Evolutionary conservation across 2,888 invertebrate genomes (phyloP).

Genomic region (Tuta absoluta): DNA sequence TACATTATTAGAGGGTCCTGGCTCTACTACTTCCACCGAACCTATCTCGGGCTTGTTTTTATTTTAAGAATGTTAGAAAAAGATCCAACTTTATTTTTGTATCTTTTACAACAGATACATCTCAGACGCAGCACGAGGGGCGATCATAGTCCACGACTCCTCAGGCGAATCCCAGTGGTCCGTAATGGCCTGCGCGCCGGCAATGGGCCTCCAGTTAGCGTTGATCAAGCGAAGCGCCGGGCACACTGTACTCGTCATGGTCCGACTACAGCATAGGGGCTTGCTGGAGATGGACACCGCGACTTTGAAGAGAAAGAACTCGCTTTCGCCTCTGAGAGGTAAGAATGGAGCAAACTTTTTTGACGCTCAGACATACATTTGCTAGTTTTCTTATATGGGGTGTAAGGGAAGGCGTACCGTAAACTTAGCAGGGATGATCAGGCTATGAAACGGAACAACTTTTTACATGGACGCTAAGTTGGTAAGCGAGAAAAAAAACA

Average conservation of each 20-base stretch:
- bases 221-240: conserved; percentile 81
- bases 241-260: conserved; percentile 81
- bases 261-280: conserved; percentile 83
- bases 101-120: conserved; percentile 70
- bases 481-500: too few relatives aligned
- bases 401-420: too few relatives aligned
- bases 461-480: too few relatives aligned
- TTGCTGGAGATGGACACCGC: conserved; percentile 84
- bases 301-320: conserved; percentile 80
- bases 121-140: conserved; percentile 85
- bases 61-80: too few relatives aligned
- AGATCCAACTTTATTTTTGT: not conserved
- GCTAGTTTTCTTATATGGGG: too few relatives aligned
- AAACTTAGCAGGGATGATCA: too few relatives aligned
- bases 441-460: too few relatives aligned
- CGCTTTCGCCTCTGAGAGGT: conserved; percentile 72
- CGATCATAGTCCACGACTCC: conserved; percentile 85
- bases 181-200: conserved; percentile 79
- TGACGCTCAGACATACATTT: too few relatives aligned
- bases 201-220: conserved; percentile 85
- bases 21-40: too few relatives aligned
- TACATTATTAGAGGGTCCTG: too few relatives aligned
- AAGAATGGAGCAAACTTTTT: not conserved
- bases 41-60: too few relatives aligned
- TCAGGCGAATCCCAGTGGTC: conserved; percentile 83